A percentile compares a stretch with the other conserved stretches of the same genome.
These are phyloP conservation scores for Frankliniella intonsa DNA, from an alignment of 2,888 invertebrate genomes.

Conservation along the genomic window DNA sequence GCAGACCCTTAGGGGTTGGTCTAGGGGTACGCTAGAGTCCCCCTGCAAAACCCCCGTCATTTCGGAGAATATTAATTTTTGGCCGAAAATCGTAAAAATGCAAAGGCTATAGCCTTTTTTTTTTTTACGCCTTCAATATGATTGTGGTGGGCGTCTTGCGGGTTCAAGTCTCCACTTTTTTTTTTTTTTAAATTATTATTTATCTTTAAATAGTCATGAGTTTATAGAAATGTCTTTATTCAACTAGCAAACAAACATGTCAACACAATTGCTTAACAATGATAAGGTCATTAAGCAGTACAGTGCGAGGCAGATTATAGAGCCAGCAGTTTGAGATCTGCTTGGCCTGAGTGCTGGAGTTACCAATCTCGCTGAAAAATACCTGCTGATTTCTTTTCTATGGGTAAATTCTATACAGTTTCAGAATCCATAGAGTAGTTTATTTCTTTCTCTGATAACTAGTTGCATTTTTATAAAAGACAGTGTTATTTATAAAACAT, in stretches of 20 bases:
- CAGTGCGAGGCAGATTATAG: conserved; percentile 15
- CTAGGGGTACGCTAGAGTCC: no score
- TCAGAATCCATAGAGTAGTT: conserved; percentile 16
- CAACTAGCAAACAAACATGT: conserved; percentile 26
- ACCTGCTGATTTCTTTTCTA: conserved; percentile 14
- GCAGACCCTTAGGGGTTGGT: no score
- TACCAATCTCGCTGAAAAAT: background rate
- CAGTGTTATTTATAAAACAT: conserved; percentile 25
- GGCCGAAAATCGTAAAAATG: no score
- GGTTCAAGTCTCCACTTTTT: no score
- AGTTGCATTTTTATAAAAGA: conserved; percentile 18
- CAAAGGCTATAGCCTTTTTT: no score
- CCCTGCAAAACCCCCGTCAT: no score
- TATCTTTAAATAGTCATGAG: no score
- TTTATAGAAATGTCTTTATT: conserved; percentile 16
- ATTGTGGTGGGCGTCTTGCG: no score
- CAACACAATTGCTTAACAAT: conserved; percentile 20
- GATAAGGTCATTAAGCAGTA: conserved; percentile 20
- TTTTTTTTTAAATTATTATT: no score
- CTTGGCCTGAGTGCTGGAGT: background rate
- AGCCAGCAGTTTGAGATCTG: background rate
- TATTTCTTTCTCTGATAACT: background rate
- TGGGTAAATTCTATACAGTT: conserved; percentile 13
- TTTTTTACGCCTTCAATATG: no score
- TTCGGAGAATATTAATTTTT: no score